phyloP scores from a whole-genome alignment of 2,113 vertebrate genomes.

The Passer domesticus region DNA sequence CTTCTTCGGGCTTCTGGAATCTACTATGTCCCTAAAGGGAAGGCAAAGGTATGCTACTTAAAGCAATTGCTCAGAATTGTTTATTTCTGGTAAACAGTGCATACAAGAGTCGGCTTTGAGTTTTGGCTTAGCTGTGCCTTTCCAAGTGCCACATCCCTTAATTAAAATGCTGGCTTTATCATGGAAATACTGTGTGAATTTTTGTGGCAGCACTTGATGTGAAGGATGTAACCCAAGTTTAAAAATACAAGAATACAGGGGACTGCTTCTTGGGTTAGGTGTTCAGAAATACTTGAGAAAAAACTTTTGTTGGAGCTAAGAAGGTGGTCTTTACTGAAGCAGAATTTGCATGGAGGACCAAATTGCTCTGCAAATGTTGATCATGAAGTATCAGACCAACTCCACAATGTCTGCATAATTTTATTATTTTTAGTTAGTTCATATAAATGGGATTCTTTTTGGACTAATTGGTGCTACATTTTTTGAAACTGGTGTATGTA shows the following conservation, averaged over 20 bases:
- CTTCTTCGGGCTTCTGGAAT: conserved; percentile 95
- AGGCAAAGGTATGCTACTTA: conserved; percentile 85
- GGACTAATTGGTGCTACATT: neutral
- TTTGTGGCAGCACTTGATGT: neutral
- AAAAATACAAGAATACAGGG: neutral
- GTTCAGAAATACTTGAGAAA: neutral
- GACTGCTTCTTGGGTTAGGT: neutral
- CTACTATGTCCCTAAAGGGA: conserved; percentile 98
- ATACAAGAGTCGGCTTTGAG: neutral
- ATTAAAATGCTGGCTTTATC: neutral
- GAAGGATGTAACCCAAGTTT: neutral
- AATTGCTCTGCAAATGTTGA: neutral
- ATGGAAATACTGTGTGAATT: neutral
- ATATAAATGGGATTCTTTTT: neutral
- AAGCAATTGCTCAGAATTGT: neutral
- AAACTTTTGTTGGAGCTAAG: neutral
- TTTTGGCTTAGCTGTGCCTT: neutral
- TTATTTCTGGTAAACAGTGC: neutral
- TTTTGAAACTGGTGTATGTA: neutral
- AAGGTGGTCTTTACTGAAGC: neutral
- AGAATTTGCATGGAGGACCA: neutral
- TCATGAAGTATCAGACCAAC: neutral
- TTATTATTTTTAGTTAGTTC: neutral
- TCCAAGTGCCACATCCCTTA: neutral
- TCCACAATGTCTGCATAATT: neutral